Conservation (phyloP, 23 tunicate species). For the Clavelina lepadiformis region DNA sequence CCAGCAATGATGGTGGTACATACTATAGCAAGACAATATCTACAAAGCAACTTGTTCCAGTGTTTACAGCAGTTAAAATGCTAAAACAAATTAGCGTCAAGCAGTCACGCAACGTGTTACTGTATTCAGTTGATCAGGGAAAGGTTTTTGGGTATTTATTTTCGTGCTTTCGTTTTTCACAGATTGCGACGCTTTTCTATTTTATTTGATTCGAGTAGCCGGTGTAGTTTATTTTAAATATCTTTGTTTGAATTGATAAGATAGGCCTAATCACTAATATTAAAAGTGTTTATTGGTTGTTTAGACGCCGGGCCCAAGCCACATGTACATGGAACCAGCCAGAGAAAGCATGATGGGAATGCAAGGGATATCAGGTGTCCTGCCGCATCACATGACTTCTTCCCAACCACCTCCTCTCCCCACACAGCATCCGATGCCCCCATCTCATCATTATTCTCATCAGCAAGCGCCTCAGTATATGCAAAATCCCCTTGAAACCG, state of each 20-base stretch:
- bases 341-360: constrained; percentile 3
- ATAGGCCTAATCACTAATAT: neutral
- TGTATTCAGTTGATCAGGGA: no score
- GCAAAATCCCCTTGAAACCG: constrained; percentile 38
- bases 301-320: constrained; percentile 84
- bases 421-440: constrained; percentile 32
- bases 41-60: no score
- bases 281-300: neutral
- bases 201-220: no score
- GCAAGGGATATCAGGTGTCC: constrained; percentile 7
- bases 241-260: neutral
- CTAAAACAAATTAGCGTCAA: no score
- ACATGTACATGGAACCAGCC: constrained; percentile 56
- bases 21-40: no score
- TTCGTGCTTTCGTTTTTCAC: no score
- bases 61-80: no score
- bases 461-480: constrained; percentile 39
- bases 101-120: no score
- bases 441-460: constrained; percentile 23
- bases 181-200: no score
- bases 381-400: constrained; percentile 28
- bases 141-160: no score
- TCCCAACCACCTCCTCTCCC: constrained; percentile 12
- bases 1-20: no score
- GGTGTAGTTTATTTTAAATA: neutral